Base-by-base conservation (phyloP, 2,888 invertebrate species). In the Sturmia bella region DNA sequence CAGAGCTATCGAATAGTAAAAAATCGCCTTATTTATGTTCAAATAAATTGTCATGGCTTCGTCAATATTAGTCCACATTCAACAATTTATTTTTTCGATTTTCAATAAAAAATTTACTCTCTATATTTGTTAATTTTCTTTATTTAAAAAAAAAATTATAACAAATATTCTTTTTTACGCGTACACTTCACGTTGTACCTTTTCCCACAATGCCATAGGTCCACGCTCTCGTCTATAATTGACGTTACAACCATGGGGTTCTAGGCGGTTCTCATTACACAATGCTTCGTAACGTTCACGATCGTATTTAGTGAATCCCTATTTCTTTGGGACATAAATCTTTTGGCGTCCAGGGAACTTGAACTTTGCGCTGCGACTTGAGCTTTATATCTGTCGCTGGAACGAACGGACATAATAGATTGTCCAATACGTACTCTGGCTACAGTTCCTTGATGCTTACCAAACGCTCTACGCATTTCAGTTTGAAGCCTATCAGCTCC, bases 401-500 rank as follows among this genome's bases (percentile, higher is more conserved):
- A 97, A 85, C 99, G 95, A 76, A 99, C 98, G 66, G 98, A 99
- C 97, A 99, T 98, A 91, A 99, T 99, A 81, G 98, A 97, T 91
- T 99, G 99, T 21, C 99, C 99, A 90, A 99, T 99, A 88, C 94
- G 95, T 70, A 99, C 99, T 85, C 99, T 95, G n/a, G 99, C 99
- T n/a, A 99, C 99, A 1, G 99, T 98, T 78, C 99, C 99, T 92
- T 98, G 98, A 3, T 99, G 99, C 91, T 99, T 99, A 74, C 99
- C 99, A 91, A 98, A 99, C 70, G 99, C 99, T 91, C 99, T 99
- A 92, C 99, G 94, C 99, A 99, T 99, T 93, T 99, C 99, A 89
- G 99, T 99, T 93, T 99, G 99, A 91, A 99, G 98, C 94, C 99
- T 98, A 96, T 99, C 99, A 94, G 99, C 99, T 93, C 99, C 99